phyloP scores from a whole-genome alignment of 53 echinoderm and acorn worm species.

The Henricia sp. region DNA sequence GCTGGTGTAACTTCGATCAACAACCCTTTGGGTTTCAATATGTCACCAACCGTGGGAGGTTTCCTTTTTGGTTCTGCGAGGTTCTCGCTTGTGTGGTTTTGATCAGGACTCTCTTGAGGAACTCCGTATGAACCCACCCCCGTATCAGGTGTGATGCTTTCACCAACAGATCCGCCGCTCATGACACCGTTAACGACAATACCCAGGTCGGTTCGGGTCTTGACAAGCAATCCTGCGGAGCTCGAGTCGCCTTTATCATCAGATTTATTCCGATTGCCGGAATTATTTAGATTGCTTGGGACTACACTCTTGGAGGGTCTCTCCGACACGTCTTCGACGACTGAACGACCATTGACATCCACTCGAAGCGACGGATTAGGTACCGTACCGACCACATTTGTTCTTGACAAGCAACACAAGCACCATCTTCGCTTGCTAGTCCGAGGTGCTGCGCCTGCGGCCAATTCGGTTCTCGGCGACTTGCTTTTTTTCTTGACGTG shows the following conservation, averaged over 20 bases:
- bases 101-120: neutral
- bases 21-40: neutral
- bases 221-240: too few species aligned
- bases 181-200: too few species aligned
- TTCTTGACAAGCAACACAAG: neutral
- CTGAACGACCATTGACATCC: neutral
- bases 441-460: neutral
- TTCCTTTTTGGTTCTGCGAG: neutral
- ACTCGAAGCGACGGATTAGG: neutral
- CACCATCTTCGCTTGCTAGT: neutral
- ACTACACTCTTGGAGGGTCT: neutral
- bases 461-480: neutral
- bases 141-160: constrained; percentile 37
- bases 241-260: too few species aligned
- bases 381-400: neutral
- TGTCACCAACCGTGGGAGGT: neutral
- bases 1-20: constrained; percentile 29
- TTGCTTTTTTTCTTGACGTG: constrained; percentile 76
- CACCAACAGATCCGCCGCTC: neutral
- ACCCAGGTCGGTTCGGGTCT: too few species aligned
- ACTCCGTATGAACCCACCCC: constrained; percentile 29
- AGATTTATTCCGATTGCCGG: too few species aligned
- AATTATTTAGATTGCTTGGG: neutral
- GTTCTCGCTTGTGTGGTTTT: neutral
- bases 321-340: neutral